phyloP scores from a whole-genome alignment of 2,888 invertebrate genomes.

The Silvanus unidentatus region DNA sequence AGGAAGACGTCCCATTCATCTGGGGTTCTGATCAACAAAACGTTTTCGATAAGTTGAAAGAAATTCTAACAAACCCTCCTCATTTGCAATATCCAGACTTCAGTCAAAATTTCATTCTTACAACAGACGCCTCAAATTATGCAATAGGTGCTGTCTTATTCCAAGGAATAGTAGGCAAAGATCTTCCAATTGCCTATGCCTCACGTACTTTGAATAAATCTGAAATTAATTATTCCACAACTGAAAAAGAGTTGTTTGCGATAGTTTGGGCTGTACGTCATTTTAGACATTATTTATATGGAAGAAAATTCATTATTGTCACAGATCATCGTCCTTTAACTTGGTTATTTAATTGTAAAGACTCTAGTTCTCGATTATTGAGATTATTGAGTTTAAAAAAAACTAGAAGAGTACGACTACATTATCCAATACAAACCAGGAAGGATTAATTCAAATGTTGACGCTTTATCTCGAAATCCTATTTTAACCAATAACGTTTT shows the following conservation, averaged over 20 bases:
- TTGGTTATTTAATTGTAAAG: conserved; percentile 32
- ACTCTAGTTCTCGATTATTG: conserved; percentile 28
- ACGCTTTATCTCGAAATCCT: conserved; percentile 20
- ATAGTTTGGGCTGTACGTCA: conserved; percentile 18
- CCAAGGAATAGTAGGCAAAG: conserved; percentile 23
- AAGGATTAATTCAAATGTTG: conserved; percentile 29
- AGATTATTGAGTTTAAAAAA: conserved; percentile 33
- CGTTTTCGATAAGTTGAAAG: conserved; percentile 3
- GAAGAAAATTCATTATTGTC: conserved; percentile 26
- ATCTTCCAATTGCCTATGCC: conserved; percentile 32
- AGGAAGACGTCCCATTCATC: conserved; percentile 19
- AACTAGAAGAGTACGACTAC: conserved; percentile 34
- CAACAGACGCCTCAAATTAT: conserved; percentile 30
- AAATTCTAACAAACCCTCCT: not conserved
- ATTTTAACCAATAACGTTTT: not conserved
- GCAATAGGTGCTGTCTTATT: conserved; percentile 30
- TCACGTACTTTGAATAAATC: conserved; percentile 28
- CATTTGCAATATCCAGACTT: conserved; percentile 13
- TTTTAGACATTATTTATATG: no score
- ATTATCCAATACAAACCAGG: conserved; percentile 32
- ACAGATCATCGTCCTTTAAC: conserved; percentile 33
- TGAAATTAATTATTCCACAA: conserved; percentile 32
- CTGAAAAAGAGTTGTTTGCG: conserved; percentile 32
- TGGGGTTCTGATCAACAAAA: conserved; percentile 7
- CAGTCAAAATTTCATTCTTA: conserved; percentile 20